These are phyloP conservation scores for Cheumatopsyche charites DNA, from an alignment of 1,140 invertebrate species.

Conservation along the genomic window DNA sequence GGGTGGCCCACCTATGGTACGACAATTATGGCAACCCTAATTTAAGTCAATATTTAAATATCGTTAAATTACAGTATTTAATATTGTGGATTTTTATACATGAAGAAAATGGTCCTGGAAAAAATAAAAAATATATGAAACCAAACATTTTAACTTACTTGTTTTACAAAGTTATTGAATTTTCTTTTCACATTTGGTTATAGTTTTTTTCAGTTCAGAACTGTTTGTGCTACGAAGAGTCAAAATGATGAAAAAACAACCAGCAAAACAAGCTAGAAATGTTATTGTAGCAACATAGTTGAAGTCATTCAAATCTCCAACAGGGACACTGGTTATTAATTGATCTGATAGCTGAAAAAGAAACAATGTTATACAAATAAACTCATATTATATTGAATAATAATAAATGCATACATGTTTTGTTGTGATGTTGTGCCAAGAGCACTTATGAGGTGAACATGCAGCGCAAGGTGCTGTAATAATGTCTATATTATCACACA, in stretches of 20 bases:
- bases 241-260: slow-evolving; percentile 54
- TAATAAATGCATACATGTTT: slow-evolving; percentile 50
- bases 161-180: too few relatives aligned
- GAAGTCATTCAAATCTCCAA: slow-evolving; percentile 56
- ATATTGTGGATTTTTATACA: too few relatives aligned
- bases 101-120: too few relatives aligned
- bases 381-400: not conserved
- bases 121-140: too few relatives aligned
- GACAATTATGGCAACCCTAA: too few relatives aligned
- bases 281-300: slow-evolving; percentile 53
- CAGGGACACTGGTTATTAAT: slow-evolving; percentile 53
- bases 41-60: too few relatives aligned
- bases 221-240: slow-evolving; percentile 23
- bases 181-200: too few relatives aligned
- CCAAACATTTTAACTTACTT: too few relatives aligned
- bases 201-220: slow-evolving; percentile 7
- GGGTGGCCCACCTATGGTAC: too few relatives aligned
- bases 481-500: slow-evolving; percentile 46
- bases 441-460: slow-evolving; percentile 46
- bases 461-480: slow-evolving; percentile 51
- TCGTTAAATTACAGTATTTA: too few relatives aligned
- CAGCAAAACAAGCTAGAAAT: slow-evolving; percentile 54
- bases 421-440: slow-evolving; percentile 54
- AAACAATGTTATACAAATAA: slow-evolving; percentile 23
- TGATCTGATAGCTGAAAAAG: slow-evolving; percentile 53